Conservation (phyloP, 2,797 vertebrate species). For the Kryptolebias ocellatus region DNA sequence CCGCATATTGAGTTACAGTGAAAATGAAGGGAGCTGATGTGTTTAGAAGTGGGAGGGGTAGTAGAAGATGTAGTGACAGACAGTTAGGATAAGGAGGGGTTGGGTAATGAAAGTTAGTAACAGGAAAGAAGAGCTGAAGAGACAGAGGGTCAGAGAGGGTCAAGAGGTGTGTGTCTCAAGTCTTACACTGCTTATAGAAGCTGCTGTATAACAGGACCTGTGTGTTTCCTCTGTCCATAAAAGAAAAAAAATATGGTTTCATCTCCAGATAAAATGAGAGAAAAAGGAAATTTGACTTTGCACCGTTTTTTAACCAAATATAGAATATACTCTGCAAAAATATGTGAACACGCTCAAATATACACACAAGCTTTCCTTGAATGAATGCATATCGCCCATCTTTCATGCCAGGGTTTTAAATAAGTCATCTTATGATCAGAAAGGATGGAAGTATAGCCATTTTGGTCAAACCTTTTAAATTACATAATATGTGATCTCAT, state of each 20-base stretch:
- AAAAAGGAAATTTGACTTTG: neutral
- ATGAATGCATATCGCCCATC: conserved; percentile 1
- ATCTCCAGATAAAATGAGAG: conserved; percentile 19
- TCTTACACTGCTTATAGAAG: conserved; percentile 36
- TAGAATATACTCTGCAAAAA: neutral
- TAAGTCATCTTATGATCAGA: no score
- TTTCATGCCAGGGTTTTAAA: neutral
- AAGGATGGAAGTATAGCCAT: no score
- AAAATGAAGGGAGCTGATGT: conserved; percentile 48
- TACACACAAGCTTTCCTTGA: neutral
- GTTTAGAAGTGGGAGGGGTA: conserved; percentile 22
- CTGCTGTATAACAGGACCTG: conserved; percentile 23
- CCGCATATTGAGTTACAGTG: conserved; percentile 64
- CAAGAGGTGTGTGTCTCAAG: conserved; percentile 17
- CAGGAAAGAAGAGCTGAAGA: conserved; percentile 34
- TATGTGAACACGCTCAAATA: neutral
- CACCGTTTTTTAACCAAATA: neutral
- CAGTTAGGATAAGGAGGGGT: conserved; percentile 18
- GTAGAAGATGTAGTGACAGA: conserved; percentile 35
- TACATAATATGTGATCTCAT: no score
- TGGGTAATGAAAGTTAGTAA: conserved; percentile 43
- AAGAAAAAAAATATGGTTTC: conserved; percentile 14
- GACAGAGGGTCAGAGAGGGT: conserved; percentile 23
- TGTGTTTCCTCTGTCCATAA: conserved; percentile 25
- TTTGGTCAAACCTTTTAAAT: no score